Evolutionary conservation across 1,140 invertebrate genomes (phyloP).

Genomic region (Dermatophagoides farinae): DNA sequence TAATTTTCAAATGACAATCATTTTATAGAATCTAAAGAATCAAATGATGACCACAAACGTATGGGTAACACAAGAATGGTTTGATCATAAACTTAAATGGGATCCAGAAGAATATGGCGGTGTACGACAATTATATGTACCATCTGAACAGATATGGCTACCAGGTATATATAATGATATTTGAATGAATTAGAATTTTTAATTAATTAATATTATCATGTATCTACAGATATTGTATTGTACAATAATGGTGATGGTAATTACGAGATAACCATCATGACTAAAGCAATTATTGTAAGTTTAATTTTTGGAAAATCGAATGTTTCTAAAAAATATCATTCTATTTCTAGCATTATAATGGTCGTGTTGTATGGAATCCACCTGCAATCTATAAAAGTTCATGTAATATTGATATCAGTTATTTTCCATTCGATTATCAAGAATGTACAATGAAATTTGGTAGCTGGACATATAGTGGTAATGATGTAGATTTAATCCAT

Average conservation of each 20-base stretch:
- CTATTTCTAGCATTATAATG: conserved; percentile 32
- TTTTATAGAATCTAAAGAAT: conserved; percentile 61
- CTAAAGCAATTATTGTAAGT: conserved; percentile 56
- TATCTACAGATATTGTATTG: conserved; percentile 22
- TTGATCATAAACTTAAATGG: conserved; percentile 32
- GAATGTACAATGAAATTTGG: conserved; percentile 82
- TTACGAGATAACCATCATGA: conserved; percentile 91
- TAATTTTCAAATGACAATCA: background rate
- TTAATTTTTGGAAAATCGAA: background rate
- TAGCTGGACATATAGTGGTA: conserved; percentile 52
- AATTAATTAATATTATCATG: background rate
- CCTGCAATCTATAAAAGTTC: conserved; percentile 93
- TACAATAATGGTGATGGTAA: conserved; percentile 73
- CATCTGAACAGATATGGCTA: conserved; percentile 33
- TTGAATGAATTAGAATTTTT: background rate
- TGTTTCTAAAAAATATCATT: background rate
- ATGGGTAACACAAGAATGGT: conserved; percentile 52
- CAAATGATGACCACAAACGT: conserved; percentile 82
- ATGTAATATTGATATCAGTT: conserved; percentile 79
- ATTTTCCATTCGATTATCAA: conserved; percentile 93
- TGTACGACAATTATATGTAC: conserved; percentile 32
- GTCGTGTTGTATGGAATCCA: conserved; percentile 36
- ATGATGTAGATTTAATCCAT: conserved; percentile 6
- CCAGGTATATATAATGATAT: conserved; percentile 17
- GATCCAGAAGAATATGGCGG: conserved; percentile 32